phyloP scores from a whole-genome alignment of 2,113 vertebrate genomes.

The Turdus rufiventris region DNA sequence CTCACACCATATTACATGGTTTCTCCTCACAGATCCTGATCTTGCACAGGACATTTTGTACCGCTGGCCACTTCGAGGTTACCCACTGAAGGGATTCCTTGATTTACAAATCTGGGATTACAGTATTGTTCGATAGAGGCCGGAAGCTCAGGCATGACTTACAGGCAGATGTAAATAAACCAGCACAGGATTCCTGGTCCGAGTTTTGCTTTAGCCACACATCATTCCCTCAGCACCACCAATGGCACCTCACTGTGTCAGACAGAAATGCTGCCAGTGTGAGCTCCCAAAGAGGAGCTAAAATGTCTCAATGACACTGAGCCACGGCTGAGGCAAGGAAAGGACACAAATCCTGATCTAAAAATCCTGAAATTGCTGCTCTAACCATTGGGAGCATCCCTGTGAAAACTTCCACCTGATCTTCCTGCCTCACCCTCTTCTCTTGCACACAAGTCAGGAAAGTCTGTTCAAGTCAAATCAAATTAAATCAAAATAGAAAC shows the following conservation, averaged over 20 bases:
- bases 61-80: fast-evolving
- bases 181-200: not conserved
- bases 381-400: not conserved
- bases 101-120: not conserved
- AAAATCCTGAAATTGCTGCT: not conserved
- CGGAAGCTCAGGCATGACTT: not conserved
- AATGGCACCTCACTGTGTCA: not conserved
- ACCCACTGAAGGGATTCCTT: not conserved
- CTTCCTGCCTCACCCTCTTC: not conserved
- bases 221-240: not conserved
- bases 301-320: not conserved
- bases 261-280: fast-evolving
- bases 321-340: not conserved
- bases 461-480: not conserved
- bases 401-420: not conserved
- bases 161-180: not conserved
- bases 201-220: not conserved
- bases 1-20: fast-evolving
- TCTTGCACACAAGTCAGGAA: not conserved
- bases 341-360: not conserved
- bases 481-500: not conserved
- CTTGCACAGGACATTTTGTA: fast-evolving
- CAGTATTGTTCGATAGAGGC: fast-evolving
- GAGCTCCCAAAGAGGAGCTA: not conserved
- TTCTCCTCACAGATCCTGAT: fast-evolving